A percentile compares a stretch with the other conserved stretches of the same genome.
These are phyloP conservation scores for Simalia tracyae DNA, from an alignment of 2,797 vertebrate species.

Conservation along the genomic window DNA sequence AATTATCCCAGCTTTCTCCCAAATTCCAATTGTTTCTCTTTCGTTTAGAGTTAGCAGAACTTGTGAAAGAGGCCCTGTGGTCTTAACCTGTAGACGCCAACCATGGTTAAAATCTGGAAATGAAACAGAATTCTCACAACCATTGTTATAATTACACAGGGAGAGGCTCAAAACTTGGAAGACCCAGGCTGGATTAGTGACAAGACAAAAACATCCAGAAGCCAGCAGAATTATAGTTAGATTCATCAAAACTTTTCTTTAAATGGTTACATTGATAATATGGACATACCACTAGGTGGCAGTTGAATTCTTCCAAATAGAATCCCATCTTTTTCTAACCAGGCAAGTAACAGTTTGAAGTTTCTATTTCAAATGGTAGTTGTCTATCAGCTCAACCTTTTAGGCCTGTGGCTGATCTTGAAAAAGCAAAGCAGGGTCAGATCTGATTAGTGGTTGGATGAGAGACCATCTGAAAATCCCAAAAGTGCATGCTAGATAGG, in stretches of 20 bases:
- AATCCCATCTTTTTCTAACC: not conserved
- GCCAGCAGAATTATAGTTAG: not conserved
- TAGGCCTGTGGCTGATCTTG: not conserved
- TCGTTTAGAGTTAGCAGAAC: too few species aligned
- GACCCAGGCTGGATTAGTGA: too few species aligned
- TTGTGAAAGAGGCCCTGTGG: not conserved
- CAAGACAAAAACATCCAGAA: not conserved
- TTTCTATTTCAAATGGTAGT: not conserved
- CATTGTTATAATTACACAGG: not conserved
- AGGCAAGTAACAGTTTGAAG: not conserved
- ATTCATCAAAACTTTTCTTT: not conserved
- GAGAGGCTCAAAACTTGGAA: not conserved
- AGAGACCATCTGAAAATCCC: not conserved
- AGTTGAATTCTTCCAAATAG: constrained; percentile 58
- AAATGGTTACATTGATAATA: not conserved
- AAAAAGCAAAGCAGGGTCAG: not conserved
- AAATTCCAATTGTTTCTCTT: not conserved
- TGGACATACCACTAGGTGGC: constrained; percentile 66
- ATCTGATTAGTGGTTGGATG: not conserved
- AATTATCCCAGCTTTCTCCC: not conserved
- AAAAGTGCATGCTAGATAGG: not conserved
- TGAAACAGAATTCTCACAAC: not conserved
- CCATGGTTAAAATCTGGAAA: not conserved
- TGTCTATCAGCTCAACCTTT: not conserved
- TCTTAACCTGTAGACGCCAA: not conserved